A percentile compares a stretch with the other conserved stretches of the same genome.
Evolutionary conservation across 2,113 vertebrate species (phyloP).

Genomic region (Callipepla squamata): DNA sequence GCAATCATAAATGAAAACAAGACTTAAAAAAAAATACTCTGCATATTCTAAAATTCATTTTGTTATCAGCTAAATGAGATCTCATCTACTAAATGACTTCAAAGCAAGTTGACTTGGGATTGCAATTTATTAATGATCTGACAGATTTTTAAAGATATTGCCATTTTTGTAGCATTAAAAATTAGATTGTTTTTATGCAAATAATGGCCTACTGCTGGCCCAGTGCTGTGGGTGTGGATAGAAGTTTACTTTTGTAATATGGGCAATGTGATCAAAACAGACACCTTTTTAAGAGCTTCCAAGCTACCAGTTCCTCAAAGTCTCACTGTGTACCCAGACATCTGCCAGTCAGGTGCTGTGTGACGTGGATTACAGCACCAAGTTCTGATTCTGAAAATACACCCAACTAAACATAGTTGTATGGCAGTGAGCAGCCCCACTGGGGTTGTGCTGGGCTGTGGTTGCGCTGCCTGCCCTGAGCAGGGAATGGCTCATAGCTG

Average conservation of each 20-base stretch:
- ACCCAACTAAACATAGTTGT: constrained; percentile 24
- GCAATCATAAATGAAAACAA: background rate
- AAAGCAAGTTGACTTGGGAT: background rate
- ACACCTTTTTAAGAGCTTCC: background rate
- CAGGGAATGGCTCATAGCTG: background rate
- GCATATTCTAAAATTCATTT: background rate
- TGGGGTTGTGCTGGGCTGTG: background rate
- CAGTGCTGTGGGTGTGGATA: background rate
- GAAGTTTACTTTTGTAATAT: background rate
- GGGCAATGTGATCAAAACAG: background rate
- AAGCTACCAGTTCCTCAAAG: background rate
- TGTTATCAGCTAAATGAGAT: constrained; percentile 4
- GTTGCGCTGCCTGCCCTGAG: background rate
- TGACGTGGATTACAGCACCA: constrained; percentile 2
- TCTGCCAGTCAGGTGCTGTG: constrained; percentile 51
- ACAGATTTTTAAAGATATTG: constrained; percentile 15
- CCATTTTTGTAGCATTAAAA: constrained; percentile 10
- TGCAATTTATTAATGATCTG: background rate
- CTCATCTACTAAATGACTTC: background rate
- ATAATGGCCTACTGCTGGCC: background rate
- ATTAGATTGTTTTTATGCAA: background rate
- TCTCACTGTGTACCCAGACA: background rate
- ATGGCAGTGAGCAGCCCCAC: background rate
- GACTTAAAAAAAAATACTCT: background rate
- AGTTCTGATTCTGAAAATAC: constrained; percentile 45